Percentiles rank a stretch among this genome's conserved stretches.
Evolutionary conservation across 1,140 invertebrate genomes (phyloP).

Genomic region (Caligus rogercresseyi): DNA sequence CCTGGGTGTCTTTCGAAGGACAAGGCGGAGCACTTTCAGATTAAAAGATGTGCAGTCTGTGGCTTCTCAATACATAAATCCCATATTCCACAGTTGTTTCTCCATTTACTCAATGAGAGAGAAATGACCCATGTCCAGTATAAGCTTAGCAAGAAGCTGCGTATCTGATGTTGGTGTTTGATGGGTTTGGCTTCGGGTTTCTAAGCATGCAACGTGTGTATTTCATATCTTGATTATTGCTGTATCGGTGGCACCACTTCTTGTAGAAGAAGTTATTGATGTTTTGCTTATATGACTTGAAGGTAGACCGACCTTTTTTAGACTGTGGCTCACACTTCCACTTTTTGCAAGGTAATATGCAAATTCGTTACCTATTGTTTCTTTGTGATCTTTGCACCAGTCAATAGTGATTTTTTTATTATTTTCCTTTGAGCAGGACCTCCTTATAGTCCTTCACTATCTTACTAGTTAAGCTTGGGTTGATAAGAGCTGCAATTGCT

Average conservation of each 20-base stretch:
- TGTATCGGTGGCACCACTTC: not conserved
- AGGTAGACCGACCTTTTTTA: no score
- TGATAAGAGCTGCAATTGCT: no score
- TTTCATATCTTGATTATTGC: not conserved
- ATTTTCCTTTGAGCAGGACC: no score
- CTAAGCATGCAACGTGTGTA: not conserved
- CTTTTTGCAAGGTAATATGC: no score
- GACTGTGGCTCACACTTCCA: no score
- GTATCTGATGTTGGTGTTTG: not conserved
- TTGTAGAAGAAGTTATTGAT: not conserved
- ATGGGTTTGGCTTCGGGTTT: not conserved
- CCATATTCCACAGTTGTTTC: not conserved
- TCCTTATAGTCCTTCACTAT: no score
- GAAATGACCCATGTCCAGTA: not conserved
- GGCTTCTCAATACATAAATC: not conserved
- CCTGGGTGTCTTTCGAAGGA: not conserved
- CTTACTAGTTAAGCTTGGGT: no score
- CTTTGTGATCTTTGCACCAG: no score
- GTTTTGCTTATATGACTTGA: no score
- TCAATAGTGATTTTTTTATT: no score
- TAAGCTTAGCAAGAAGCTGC: not conserved
- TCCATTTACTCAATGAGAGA: not conserved
- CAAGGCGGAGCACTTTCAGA: not conserved
- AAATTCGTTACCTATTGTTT: no score
- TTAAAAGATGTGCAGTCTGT: not conserved